Evolutionary conservation across 2,113 vertebrate species (phyloP).

Genomic region (Stictonetta naevosa): DNA sequence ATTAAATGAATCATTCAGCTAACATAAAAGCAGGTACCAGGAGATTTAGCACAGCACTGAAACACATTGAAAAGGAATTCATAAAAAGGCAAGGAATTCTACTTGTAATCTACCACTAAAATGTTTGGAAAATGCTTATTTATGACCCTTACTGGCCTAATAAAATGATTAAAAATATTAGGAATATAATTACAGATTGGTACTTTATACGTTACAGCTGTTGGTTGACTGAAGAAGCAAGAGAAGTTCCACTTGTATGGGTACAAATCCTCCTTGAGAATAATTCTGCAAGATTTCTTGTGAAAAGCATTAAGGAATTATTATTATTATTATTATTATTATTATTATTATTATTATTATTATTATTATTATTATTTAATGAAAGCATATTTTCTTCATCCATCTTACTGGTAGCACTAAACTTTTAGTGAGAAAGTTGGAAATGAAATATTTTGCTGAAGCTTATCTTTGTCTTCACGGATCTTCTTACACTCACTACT

Average conservation of each 20-base stretch:
- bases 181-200: neutral
- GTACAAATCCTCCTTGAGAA: neutral
- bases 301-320: neutral
- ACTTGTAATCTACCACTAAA: neutral
- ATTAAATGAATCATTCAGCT: conserved; percentile 69
- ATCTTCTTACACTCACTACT: neutral
- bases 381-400: neutral
- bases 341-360: too few relatives aligned
- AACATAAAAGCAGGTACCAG: conserved; percentile 57
- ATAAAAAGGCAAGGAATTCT: neutral
- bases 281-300: neutral
- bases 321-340: too few relatives aligned
- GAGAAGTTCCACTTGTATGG: neutral
- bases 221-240: neutral
- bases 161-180: conserved; percentile 7
- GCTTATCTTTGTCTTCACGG: neutral
- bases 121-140: conserved; percentile 17
- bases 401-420: neutral
- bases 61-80: conserved; percentile 6
- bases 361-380: too few relatives aligned
- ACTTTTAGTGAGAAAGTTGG: neutral
- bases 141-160: neutral
- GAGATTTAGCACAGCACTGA: conserved; percentile 22
- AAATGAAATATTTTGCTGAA: neutral
- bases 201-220: neutral